These are phyloP conservation scores for Triplophysa yarkandensis DNA, from an alignment of 2,797 vertebrate species.

Conservation along the genomic window DNA sequence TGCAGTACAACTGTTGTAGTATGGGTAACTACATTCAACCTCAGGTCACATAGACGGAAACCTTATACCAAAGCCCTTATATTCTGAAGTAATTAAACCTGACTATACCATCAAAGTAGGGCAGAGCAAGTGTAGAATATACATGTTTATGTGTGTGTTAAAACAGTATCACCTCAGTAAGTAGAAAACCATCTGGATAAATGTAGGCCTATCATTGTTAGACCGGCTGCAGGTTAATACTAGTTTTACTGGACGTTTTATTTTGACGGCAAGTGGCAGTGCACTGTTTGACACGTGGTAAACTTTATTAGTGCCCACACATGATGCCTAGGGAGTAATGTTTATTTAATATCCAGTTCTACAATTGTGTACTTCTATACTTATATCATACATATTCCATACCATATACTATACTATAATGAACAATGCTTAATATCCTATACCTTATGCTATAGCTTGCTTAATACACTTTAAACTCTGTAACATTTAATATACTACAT, in stretches of 20 bases:
- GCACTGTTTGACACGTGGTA: constrained; percentile 55
- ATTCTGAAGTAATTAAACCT: constrained; percentile 60
- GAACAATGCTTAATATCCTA: too few species aligned
- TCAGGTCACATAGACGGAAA: constrained; percentile 54
- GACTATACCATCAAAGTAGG: constrained; percentile 49
- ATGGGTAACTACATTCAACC: constrained; percentile 54
- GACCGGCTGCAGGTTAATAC: constrained; percentile 43
- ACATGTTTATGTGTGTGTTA: constrained; percentile 51
- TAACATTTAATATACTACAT: too few species aligned
- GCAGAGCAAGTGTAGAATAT: constrained; percentile 48
- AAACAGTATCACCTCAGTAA: constrained; percentile 46
- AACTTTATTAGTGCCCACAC: constrained; percentile 69
- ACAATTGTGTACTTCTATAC: constrained; percentile 37
- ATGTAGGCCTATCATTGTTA: constrained; percentile 39
- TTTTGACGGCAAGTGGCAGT: constrained; percentile 59
- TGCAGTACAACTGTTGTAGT: constrained; percentile 40
- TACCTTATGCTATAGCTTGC: too few species aligned
- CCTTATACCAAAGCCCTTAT: constrained; percentile 48
- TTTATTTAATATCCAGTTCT: constrained; percentile 32
- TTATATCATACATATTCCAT: too few species aligned
- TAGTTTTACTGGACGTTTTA: constrained; percentile 63
- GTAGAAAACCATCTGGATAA: constrained; percentile 65
- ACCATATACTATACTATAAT: too few species aligned
- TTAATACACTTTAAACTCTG: too few species aligned
- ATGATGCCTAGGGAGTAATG: constrained; percentile 39